These are phyloP conservation scores for Tetragnatha montana DNA, from an alignment of 2,888 invertebrate species.

Conservation along the genomic window DNA sequence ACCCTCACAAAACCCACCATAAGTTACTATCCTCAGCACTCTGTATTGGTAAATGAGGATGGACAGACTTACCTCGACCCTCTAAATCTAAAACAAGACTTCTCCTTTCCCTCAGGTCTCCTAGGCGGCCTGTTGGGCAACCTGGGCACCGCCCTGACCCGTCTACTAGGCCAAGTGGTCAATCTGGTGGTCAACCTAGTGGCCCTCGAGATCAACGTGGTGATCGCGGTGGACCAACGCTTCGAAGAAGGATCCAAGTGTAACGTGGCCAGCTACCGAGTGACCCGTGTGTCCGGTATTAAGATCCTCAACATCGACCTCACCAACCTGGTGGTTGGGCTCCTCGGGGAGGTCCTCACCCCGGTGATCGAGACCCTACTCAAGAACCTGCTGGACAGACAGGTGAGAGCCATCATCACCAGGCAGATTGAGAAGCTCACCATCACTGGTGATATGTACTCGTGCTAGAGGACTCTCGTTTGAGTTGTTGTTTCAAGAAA, in stretches of 20 bases:
- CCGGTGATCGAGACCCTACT: slow-evolving; percentile 22
- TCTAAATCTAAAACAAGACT: not conserved
- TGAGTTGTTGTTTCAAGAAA: too few relatives aligned
- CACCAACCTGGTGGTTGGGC: slow-evolving; percentile 6
- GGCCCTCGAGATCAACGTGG: slow-evolving; percentile 31
- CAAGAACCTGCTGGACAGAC: not conserved
- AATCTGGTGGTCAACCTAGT: slow-evolving; percentile 32
- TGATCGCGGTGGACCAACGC: slow-evolving; percentile 22
- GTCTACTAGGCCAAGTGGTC: slow-evolving; percentile 36
- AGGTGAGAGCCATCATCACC: slow-evolving; percentile 28
- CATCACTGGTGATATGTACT: slow-evolving; percentile 16
- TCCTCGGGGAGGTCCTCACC: slow-evolving; percentile 28
- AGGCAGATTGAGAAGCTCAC: slow-evolving; percentile 12
- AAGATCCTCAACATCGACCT: slow-evolving; percentile 23
- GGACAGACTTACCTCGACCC: too few relatives aligned
- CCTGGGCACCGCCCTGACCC: slow-evolving; percentile 16
- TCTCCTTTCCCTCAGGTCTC: slow-evolving; percentile 7
- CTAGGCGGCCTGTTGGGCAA: slow-evolving; percentile 38
- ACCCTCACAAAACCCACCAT: not conserved
- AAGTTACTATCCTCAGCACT: too few relatives aligned
- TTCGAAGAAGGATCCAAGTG: slow-evolving; percentile 9
- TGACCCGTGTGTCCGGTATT: slow-evolving; percentile 16
- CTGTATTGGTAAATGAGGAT: too few relatives aligned
- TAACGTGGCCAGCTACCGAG: not conserved
- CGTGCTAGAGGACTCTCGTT: not conserved